phyloP scores from a whole-genome alignment of 1,140 invertebrate species.

The Nomia melanderi region DNA sequence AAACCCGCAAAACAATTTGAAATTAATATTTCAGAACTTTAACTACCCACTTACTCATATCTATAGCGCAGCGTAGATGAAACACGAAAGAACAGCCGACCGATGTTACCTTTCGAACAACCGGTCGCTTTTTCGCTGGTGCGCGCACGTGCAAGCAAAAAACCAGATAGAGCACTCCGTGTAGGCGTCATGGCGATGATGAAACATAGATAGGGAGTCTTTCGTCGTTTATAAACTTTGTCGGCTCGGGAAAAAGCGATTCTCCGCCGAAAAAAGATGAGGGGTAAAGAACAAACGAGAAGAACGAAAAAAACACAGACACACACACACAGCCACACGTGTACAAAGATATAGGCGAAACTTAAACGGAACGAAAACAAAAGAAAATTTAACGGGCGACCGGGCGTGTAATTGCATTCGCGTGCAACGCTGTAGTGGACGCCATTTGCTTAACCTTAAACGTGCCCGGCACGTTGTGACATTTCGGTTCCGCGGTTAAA shows the following conservation, averaged over 20 bases:
- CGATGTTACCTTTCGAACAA: neutral
- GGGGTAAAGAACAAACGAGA: no score
- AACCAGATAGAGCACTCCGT: neutral
- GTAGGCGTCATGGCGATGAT: neutral
- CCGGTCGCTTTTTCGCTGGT: neutral
- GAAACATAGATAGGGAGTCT: no score
- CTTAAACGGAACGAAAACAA: no score
- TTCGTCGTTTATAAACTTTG: slow-evolving; percentile 2
- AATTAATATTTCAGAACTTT: no score
- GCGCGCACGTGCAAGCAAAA: neutral
- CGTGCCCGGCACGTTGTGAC: neutral
- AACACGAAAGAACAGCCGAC: neutral
- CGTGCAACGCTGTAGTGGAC: neutral
- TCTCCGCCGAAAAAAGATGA: no score
- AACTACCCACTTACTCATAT: neutral
- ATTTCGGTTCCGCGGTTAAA: neutral
- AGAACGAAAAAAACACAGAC: no score
- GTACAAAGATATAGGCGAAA: no score
- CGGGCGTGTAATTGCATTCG: neutral
- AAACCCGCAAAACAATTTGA: no score
- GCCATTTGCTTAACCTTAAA: neutral
- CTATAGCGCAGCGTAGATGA: slow-evolving; percentile 1
- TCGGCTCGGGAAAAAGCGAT: neutral
- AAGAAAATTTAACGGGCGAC: neutral
- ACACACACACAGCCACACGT: no score